Conservation (phyloP, 2,797 vertebrate species). For the Oreonectes daqikongensis region DNA sequence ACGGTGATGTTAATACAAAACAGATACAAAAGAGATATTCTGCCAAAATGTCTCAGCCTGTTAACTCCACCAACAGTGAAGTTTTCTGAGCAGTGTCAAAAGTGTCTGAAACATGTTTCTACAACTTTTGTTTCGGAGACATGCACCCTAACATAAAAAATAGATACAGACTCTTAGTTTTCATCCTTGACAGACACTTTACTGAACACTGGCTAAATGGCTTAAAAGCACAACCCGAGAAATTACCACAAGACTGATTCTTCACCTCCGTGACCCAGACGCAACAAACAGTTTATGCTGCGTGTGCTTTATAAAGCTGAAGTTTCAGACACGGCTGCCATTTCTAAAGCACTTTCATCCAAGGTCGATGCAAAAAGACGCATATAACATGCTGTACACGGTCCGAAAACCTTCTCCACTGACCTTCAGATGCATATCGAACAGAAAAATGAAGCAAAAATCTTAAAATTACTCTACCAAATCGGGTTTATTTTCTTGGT, state of each 20-base stretch:
- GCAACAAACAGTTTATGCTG: background rate
- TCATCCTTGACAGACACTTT: constrained; percentile 3
- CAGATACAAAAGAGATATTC: constrained; percentile 27
- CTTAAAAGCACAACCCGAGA: constrained; percentile 13
- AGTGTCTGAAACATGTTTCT: constrained; percentile 8
- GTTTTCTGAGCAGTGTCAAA: constrained; percentile 2
- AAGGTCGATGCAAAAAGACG: background rate
- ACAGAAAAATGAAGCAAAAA: background rate
- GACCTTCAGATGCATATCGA: background rate
- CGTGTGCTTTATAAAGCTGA: background rate
- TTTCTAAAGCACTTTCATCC: background rate
- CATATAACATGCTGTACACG: background rate
- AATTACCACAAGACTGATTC: constrained; percentile 7
- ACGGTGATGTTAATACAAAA: constrained; percentile 20
- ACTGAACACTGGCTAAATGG: constrained; percentile 1
- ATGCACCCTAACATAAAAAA: background rate
- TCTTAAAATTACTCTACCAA: background rate
- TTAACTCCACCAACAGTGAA: constrained; percentile 5
- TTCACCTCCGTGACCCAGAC: background rate
- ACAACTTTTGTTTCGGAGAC: background rate
- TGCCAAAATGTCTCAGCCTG: constrained; percentile 1
- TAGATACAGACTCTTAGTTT: background rate
- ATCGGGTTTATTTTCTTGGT: no score
- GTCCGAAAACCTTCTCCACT: background rate
- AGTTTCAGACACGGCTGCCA: constrained; percentile 4